Percentiles rank a stretch among this genome's conserved stretches.
Evolutionary conservation across 1,140 invertebrate genomes (phyloP).

Genomic region (Nebria ingens): DNA sequence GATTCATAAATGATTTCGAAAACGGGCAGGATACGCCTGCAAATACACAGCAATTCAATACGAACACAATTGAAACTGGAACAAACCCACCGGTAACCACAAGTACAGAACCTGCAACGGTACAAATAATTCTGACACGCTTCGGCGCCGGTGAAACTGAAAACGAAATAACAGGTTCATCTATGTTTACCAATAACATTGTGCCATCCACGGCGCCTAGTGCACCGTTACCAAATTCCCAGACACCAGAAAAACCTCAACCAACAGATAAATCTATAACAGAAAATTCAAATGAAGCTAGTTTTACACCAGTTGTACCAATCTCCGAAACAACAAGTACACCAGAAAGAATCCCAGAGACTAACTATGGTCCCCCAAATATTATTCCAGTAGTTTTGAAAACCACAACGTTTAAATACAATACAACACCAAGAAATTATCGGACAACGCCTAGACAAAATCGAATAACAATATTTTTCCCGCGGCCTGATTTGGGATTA

Average conservation of each 20-base stretch:
- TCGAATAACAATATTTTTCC: neutral
- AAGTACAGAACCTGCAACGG: neutral
- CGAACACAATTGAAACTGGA: neutral
- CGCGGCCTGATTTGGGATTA: neutral
- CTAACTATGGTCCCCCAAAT: neutral
- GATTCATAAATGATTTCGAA: constrained; percentile 21
- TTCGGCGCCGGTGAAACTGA: neutral
- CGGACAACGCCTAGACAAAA: neutral
- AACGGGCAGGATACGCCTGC: neutral
- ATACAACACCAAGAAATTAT: neutral
- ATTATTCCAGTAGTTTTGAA: neutral
- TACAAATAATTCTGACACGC: neutral
- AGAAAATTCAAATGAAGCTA: no score
- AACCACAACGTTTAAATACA: neutral
- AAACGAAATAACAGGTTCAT: neutral
- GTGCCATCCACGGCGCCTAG: neutral
- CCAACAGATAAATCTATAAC: no score
- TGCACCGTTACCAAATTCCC: neutral
- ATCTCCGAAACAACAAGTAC: neutral
- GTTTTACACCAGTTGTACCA: no score
- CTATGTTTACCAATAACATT: neutral
- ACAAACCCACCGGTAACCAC: neutral
- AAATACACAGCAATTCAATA: no score
- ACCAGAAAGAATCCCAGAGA: neutral
- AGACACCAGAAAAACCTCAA: no score